phyloP scores from a whole-genome alignment of 2,888 invertebrate genomes.

The Frankliniella fusca region DNA sequence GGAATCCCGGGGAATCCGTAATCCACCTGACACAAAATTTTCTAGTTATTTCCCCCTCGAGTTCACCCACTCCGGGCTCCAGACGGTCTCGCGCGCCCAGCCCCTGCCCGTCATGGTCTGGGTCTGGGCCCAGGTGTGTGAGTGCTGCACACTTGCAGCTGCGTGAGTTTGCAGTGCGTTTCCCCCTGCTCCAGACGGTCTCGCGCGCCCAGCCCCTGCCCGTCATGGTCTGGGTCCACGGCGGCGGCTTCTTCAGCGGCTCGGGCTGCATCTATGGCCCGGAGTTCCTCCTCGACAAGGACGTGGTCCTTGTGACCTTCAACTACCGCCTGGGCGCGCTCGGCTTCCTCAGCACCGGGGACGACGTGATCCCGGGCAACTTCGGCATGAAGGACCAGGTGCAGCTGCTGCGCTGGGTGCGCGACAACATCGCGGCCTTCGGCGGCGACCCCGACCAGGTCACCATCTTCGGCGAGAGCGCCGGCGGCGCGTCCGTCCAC shows the following conservation, averaged over 20 bases:
- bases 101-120: background rate
- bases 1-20: no score
- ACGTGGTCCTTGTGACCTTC: background rate
- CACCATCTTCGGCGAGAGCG: slow-evolving; percentile 15
- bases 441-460: background rate
- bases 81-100: background rate
- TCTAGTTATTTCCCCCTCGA: no score
- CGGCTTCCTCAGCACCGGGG: background rate
- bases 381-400: slow-evolving; percentile 6
- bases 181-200: background rate
- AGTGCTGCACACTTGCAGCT: background rate
- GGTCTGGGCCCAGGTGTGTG: background rate
- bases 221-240: slow-evolving; percentile 13
- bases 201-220: background rate
- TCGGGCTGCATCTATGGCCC: background rate
- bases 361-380: background rate
- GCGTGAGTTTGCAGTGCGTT: background rate
- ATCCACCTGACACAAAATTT: no score
- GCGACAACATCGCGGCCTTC: background rate
- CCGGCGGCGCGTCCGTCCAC: background rate
- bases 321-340: slow-evolving; percentile 12
- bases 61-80: no score
- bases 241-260: slow-evolving; percentile 2
- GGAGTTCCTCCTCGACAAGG: background rate
- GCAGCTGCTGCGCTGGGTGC: slow-evolving; percentile 2